Evolutionary conservation across 2,797 vertebrate species (phyloP).

Genomic region (Sciurus carolinensis): DNA sequence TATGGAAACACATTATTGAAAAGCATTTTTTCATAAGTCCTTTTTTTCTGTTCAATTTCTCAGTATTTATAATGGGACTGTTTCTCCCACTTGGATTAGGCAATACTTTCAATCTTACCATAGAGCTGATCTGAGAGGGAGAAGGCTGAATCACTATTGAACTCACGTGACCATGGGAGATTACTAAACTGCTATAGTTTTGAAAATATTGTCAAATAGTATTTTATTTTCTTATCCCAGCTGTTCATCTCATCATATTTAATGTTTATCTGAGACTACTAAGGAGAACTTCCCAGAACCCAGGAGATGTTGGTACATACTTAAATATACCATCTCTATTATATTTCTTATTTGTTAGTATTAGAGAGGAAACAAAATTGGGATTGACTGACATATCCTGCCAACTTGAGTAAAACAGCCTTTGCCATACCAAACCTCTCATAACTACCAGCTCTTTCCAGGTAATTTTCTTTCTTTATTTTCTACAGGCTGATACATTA

Average conservation of each 20-base stretch:
- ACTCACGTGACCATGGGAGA: neutral
- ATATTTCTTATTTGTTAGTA: constrained; percentile 47
- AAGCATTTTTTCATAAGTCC: neutral
- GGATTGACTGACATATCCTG: neutral
- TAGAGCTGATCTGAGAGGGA: constrained; percentile 38
- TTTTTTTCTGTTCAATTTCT: neutral
- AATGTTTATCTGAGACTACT: constrained; percentile 59
- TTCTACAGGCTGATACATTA: constrained; percentile 96
- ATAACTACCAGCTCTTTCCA: constrained; percentile 79
- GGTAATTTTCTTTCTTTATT: constrained; percentile 82
- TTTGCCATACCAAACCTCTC: neutral
- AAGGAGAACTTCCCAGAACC: constrained; percentile 37
- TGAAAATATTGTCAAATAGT: neutral
- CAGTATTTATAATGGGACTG: neutral
- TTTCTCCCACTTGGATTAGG: neutral
- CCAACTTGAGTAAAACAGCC: constrained; percentile 26
- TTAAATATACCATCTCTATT: constrained; percentile 26
- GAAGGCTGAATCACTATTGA: constrained; percentile 23
- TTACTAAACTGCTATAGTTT: constrained; percentile 13
- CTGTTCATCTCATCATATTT: neutral
- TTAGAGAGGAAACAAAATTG: constrained; percentile 12
- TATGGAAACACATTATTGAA: constrained; percentile 28
- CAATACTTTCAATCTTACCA: constrained; percentile 4
- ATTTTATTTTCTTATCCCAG: constrained; percentile 38
- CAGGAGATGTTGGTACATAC: constrained; percentile 17